Base-by-base conservation (phyloP, 35 echinoderm and acorn worm species). In the Heliocidaris erythrogramma region DNA sequence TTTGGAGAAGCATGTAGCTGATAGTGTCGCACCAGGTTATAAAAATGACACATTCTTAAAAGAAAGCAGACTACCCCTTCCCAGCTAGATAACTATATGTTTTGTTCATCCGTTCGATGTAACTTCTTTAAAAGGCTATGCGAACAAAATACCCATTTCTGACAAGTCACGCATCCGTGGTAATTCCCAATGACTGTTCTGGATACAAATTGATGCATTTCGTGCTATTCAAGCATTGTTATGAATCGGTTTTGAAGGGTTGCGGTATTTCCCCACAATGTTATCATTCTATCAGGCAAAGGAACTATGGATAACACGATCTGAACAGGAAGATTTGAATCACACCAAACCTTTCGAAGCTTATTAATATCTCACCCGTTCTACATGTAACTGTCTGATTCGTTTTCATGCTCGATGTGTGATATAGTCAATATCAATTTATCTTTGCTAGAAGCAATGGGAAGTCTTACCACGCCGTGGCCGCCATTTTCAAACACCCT, bases 371-470 rank as follows among this genome's bases (percentile, higher is more conserved):
- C 87, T 89, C 47, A 78, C 65, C 65, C 21, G 5, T 78, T 78
- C 65, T 7, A 48, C 31, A 89, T 47, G 87, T 89, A 89, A 89
- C 87, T 48, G 18, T 89, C 42, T n/a, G 31, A 32, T 89, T 48
- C 31, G 30, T 48, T 89, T 89, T 89, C 87, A 89, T 89, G 87
- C 87, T 89, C 47, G 87, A 89, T 89, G 87, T 89, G 87, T 89
- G 87, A 89, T 47, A 89, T 89, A 89, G 87, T 89, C 87, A 89
- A 89, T 89, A 89, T 89, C 87, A 89, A 89, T 89, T 89, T 89
- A 89, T 89, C 31, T 48, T 89, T 89, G 87, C 87, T 89, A 2
- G 30, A 32, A 89, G 87, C 87, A 89, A 89, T 32, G 87, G 87
- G 87, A 89, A 32, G 18, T 32, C 87, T 89, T 48, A 18, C 87